Conservation (phyloP, 2,888 invertebrate genomes). For the Cactoblastis cactorum region DNA sequence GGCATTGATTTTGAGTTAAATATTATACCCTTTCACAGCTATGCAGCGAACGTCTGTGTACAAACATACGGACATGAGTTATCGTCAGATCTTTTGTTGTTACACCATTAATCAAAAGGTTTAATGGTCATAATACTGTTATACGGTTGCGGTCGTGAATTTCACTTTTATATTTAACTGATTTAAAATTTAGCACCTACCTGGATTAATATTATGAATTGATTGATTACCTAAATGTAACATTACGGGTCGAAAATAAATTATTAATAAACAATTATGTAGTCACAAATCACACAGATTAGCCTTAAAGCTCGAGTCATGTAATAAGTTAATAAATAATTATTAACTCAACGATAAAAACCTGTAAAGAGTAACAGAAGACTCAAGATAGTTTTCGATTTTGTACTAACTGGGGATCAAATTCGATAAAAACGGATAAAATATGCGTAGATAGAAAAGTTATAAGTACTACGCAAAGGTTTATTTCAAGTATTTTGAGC, state of each 20-base stretch:
- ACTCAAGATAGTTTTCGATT: no score
- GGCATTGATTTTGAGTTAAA: conserved; percentile 74
- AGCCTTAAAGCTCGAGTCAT: no score
- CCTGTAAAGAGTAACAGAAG: no score
- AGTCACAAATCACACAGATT: no score
- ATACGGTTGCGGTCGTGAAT: conserved; percentile 5
- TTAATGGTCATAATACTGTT: conserved; percentile 30
- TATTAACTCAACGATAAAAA: no score
- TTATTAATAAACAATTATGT: no score
- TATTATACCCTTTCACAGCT: conserved; percentile 64
- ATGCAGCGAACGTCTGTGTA: conserved; percentile 40
- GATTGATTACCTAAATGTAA: background rate
- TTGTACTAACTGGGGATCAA: no score
- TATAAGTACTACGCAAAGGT: no score
- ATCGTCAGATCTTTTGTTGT: conserved; percentile 59
- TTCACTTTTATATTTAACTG: conserved; percentile 4
- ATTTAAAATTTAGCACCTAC: background rate
- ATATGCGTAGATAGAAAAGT: no score
- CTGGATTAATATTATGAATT: background rate
- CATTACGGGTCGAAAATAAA: no score
- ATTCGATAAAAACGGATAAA: no score
- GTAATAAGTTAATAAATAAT: no score
- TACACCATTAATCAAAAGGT: conserved; percentile 49
- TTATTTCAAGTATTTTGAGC: background rate
- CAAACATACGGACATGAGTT: conserved; percentile 65